A percentile compares a stretch with the other conserved stretches of the same genome.
Conservation (phyloP, 2,113 vertebrate genomes). For the Phyllostomus discolor region DNA sequence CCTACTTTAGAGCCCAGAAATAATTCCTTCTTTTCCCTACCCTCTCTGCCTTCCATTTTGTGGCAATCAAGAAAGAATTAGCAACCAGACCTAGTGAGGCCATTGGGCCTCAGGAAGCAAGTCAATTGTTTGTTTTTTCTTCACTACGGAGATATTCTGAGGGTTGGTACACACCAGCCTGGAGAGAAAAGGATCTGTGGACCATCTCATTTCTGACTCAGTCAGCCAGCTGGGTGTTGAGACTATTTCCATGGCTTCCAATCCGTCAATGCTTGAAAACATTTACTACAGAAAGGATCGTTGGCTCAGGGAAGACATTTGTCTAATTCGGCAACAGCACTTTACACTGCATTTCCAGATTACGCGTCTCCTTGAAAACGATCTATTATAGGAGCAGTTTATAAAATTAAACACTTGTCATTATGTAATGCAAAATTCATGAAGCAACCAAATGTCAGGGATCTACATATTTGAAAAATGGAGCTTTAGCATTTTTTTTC, state of each 20-base stretch:
- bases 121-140: conserved; percentile 55
- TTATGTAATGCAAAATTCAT: conserved; percentile 75
- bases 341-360: conserved; percentile 70
- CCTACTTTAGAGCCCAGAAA: neutral
- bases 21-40: neutral
- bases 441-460: conserved; percentile 77
- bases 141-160: conserved; percentile 41
- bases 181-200: conserved; percentile 34
- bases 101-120: conserved; percentile 41
- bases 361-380: conserved; percentile 73
- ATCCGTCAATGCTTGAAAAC: conserved; percentile 58
- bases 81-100: conserved; percentile 31
- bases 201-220: conserved; percentile 64
- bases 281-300: conserved; percentile 60
- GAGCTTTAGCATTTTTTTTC: conserved; percentile 68
- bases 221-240: conserved; percentile 72
- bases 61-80: conserved; percentile 23
- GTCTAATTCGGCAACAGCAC: conserved; percentile 62
- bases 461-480: conserved; percentile 76
- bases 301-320: conserved; percentile 69
- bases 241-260: conserved; percentile 69
- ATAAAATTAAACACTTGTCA: conserved; percentile 77
- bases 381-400: conserved; percentile 73
- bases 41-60: neutral
- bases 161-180: conserved; percentile 50